Evolutionary conservation across 2,113 vertebrate genomes (phyloP).

Genomic region (human): GRCh38 chr3:156310001-156310500

Average conservation of each 20-base stretch:
- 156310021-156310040: background rate
- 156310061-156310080: background rate
- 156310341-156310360: background rate
- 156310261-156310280: background rate
- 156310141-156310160: background rate
- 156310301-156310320: background rate
- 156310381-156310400: background rate
- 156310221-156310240: background rate
- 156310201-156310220: background rate
- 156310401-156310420: background rate
- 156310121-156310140: background rate
- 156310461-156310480: background rate
- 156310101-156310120: background rate
- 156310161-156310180: background rate
- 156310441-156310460: background rate
- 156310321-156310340: background rate
- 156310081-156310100: background rate
- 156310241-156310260: background rate
- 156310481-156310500: too few relatives aligned
- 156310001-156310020: background rate
- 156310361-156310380: background rate
- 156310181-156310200: background rate
- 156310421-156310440: background rate
- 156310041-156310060: background rate
- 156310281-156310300: background rate